These are phyloP conservation scores for Lomographa bimaculata DNA, from an alignment of 2,888 invertebrate genomes.

Conservation along the genomic window DNA sequence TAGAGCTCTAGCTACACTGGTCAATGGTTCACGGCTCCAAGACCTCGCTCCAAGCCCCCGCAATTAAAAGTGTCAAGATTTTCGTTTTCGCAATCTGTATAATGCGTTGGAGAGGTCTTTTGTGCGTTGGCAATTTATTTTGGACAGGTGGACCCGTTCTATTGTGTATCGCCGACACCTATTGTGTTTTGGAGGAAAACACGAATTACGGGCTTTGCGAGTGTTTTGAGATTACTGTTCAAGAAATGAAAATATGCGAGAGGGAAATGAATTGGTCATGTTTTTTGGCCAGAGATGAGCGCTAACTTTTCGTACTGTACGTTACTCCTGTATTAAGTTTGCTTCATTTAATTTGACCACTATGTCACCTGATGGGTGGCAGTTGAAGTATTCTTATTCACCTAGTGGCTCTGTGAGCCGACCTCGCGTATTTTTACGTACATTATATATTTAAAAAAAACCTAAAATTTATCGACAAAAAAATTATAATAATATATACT, in stretches of 20 bases:
- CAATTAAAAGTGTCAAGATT: conserved; percentile 51
- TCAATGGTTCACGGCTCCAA: conserved; percentile 8
- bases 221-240: conserved; percentile 8
- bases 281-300: conserved; percentile 2
- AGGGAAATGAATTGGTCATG: no score
- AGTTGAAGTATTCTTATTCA: no score
- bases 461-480: no score
- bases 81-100: conserved; percentile 65
- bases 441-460: no score
- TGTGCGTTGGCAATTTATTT: conserved; percentile 50
- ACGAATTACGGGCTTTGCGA: conserved; percentile 11
- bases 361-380: no score
- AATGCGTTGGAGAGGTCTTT: conserved; percentile 59
- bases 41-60: conserved; percentile 32
- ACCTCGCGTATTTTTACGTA: no score
- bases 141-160: conserved; percentile 41
- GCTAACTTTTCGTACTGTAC: no score
- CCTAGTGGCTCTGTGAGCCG: no score
- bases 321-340: no score
- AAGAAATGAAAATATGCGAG: conserved; percentile 19
- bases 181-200: conserved; percentile 27
- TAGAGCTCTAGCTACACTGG: conserved; percentile 27
- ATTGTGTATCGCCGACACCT: conserved; percentile 25
- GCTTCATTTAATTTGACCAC: no score
- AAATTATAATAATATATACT: no score